A percentile compares a stretch with the other conserved stretches of the same genome.
Evolutionary conservation across 1,140 invertebrate species (phyloP).

Genomic region (Procambarus clarkii): DNA sequence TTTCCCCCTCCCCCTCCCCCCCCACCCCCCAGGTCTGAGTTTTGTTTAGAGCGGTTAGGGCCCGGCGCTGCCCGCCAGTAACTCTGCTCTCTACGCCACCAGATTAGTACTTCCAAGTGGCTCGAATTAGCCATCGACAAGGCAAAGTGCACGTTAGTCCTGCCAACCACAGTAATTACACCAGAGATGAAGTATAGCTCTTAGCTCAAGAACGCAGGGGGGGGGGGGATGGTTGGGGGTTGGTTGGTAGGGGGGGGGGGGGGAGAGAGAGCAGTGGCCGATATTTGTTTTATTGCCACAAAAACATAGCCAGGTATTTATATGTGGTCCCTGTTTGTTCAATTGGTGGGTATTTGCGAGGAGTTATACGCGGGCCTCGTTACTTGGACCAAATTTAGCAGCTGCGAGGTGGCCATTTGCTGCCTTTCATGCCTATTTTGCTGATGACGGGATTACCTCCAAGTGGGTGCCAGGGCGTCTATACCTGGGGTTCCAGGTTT

Average conservation of each 20-base stretch:
- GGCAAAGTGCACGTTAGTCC: conserved; percentile 60
- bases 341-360: conserved; percentile 52
- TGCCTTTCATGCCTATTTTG: conserved; percentile 37
- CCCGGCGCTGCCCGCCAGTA: conserved; percentile 31
- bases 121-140: conserved; percentile 69
- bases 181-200: conserved; percentile 48
- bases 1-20: conserved; percentile 29
- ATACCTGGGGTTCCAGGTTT: background rate
- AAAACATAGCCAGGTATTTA: conserved; percentile 1
- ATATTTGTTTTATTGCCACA: conserved; percentile 18
- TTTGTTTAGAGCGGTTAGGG: conserved; percentile 48
- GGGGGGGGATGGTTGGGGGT: background rate
- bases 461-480: conserved; percentile 5
- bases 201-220: background rate
- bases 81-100: conserved; percentile 43
- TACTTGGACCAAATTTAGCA: conserved; percentile 42
- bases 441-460: conserved; percentile 16
- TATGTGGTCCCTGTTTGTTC: conserved; percentile 62
- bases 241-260: background rate
- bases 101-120: conserved; percentile 67
- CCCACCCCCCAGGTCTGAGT: background rate
- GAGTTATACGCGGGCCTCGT: conserved; percentile 49
- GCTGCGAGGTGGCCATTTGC: conserved; percentile 46
- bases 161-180: conserved; percentile 57
- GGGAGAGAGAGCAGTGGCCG: conserved; percentile 4